Base-by-base conservation (phyloP, 2,113 vertebrate species). In the Isurus oxyrinchus region DNA sequence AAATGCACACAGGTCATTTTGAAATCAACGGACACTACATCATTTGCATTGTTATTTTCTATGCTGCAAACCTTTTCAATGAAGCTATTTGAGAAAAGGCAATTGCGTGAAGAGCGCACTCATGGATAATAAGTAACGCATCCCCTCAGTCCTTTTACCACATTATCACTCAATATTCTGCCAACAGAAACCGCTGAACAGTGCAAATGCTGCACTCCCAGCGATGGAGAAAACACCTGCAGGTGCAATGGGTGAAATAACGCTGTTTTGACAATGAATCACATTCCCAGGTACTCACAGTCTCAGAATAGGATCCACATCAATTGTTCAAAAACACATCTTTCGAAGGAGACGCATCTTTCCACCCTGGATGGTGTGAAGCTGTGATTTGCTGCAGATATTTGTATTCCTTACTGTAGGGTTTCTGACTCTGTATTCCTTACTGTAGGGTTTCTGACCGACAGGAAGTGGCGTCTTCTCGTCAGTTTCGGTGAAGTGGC, bases 401-500 rank as follows among this genome's bases (percentile, higher is more conserved):
- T 90, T 27, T 59, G 27, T 67, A 67, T 67, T 40, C 27, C 21
- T 23, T 63, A 97, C 66, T 96, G 96, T 91, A 96, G 96, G 76
- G 91, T 96, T 96, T 95, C 76, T 96, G 87, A 35, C 53, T 90
- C 93, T 44, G 5, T 67, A 67, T 67, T 40, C 27, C 21, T 23
- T 63, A 97, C 66, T 96, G 96, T 91, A 96, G 96, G 76, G 91
- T 96, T 96, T 95, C 76, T 96, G 96, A 96, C 96, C 86, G 96
- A 97, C 97, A 96, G 96, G 88, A 96, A 97, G 66, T 96, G 96
- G 96, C 91, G 96, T 96, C 87, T 90, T 57, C 69, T 95, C 53
- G 97, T 97, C 94, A 87, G 35, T 69, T 66, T 90, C 23, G 31
- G 27, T 14, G 55, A 96, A 40, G 88, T 67, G 96, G 81, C 57